Evolutionary conservation across 1,140 invertebrate species (phyloP).

Genomic region (Magallana gigas): DNA sequence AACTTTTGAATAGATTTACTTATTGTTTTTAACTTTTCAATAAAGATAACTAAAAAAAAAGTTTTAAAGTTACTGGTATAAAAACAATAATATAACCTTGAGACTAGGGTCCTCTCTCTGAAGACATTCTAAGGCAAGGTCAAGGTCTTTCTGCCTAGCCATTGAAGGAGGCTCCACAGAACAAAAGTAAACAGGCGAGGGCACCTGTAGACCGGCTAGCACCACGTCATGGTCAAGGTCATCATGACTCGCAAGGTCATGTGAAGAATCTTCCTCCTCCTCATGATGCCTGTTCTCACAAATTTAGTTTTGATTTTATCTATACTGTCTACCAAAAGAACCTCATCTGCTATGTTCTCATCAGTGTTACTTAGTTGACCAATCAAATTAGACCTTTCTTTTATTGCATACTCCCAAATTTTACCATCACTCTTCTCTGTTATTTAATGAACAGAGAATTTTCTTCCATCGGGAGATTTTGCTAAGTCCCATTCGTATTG

Average conservation of each 20-base stretch:
- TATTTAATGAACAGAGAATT: slow-evolving; percentile 59
- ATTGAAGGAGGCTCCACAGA: slow-evolving; percentile 95
- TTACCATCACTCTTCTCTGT: slow-evolving; percentile 78
- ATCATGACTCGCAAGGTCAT: slow-evolving; percentile 41
- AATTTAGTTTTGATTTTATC: slow-evolving; percentile 83
- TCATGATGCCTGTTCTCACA: slow-evolving; percentile 78
- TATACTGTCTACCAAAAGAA: slow-evolving; percentile 88
- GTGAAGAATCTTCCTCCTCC: slow-evolving; percentile 5
- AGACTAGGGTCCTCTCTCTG: slow-evolving; percentile 97
- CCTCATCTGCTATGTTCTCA: slow-evolving; percentile 87
- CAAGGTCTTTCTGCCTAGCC: slow-evolving; percentile 87
- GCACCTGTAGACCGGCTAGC: slow-evolving; percentile 85
- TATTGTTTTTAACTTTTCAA: background rate
- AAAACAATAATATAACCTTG: slow-evolving; percentile 80
- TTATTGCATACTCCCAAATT: slow-evolving; percentile 81
- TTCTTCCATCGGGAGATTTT: slow-evolving; percentile 73
- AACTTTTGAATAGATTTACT: no score
- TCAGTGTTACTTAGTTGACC: slow-evolving; percentile 90
- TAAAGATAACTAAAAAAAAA: background rate
- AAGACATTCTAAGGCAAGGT: slow-evolving; percentile 90
- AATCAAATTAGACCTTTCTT: slow-evolving; percentile 84
- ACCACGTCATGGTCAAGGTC: slow-evolving; percentile 78
- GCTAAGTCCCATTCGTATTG: slow-evolving; percentile 81
- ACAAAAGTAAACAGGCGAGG: slow-evolving; percentile 98
- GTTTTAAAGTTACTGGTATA: background rate